Evolutionary conservation across 2,797 vertebrate genomes (phyloP), one percentile per base, ranked within the genome.

Genomic region (Lepus townsendii): DNA sequence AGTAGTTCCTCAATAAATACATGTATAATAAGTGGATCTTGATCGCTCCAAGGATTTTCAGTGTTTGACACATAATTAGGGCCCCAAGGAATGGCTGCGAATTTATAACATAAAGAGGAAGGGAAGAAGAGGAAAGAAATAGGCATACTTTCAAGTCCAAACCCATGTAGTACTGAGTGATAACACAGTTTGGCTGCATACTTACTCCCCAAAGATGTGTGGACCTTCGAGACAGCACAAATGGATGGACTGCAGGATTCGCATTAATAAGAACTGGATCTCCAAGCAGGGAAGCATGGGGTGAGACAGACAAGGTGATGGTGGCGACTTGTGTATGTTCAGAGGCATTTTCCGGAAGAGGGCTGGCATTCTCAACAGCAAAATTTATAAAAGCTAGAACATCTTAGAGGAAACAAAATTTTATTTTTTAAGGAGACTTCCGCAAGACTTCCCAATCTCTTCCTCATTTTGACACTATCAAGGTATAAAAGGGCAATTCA

Each of bases 161-260:
- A 12, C 42, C 42, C 42, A 47, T 47, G 8, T 69, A 17, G 7
- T 27, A 30, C 50, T 19, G 32, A 50, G 60, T 57, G 27, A 66
- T 20, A 19, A 24, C 11, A 77, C 30, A 47, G 4, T 50, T 92
- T 38, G 47, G 26, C 62, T 63, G 1, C 0, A 66, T 89, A 96
- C 96, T 88, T 96, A 97, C 97, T 47, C 97, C 95, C 97, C 97
- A 97, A 27, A 77, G 79, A 71, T 94, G 63, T n/a, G 69, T 14
- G 5, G 35, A 76, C 95, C 91, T 96, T 1, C 1, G 79, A 83
- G 93, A 90, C 30, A 98, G 87, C 32, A 85, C 66, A 83, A 98
- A 98, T 0, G 95, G 97, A 52, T 97, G 96, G 24, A 87, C 75
- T 20, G 90, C 76, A 19, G 97, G 97, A 75, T 96, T 93, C 0